Percentiles rank a stretch among this genome's conserved stretches.
Evolutionary conservation across 2,888 invertebrate species (phyloP).

Genomic region (Deilephila elpenor): DNA sequence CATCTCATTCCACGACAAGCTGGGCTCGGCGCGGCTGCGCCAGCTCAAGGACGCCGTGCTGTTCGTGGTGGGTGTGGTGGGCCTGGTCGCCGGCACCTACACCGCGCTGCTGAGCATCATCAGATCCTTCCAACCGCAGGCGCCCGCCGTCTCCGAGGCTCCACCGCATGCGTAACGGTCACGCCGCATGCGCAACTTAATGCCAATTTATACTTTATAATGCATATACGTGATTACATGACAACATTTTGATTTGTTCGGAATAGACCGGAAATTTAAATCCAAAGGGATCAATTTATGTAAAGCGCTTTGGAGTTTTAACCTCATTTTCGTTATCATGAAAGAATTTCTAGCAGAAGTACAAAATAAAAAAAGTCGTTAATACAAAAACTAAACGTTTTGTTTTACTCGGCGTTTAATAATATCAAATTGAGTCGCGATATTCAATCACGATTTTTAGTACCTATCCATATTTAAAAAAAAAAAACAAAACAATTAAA

Average conservation of each 20-base stretch:
- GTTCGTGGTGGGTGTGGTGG: conserved; percentile 85
- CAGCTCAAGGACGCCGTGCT: conserved; percentile 82
- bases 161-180: conserved; percentile 20
- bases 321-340: too few species aligned
- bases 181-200: background rate
- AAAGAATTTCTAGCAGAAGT: too few species aligned
- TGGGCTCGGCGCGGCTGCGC: conserved; percentile 65
- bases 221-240: background rate
- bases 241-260: background rate
- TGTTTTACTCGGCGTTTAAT: too few species aligned
- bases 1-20: conserved; percentile 83
- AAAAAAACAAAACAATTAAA: too few species aligned
- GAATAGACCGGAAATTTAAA: too few species aligned
- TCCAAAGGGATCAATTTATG: too few species aligned
- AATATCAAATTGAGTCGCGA: too few species aligned
- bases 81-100: conserved; percentile 87
- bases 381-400: too few species aligned
- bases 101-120: conserved; percentile 86
- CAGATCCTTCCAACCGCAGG: conserved; percentile 55
- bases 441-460: too few species aligned
- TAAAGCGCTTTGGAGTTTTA: too few species aligned
- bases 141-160: background rate
- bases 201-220: background rate
- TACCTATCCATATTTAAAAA: too few species aligned
- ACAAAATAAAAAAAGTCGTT: too few species aligned